Percentiles rank a stretch among this genome's conserved stretches.
Evolutionary conservation across 2,113 vertebrate genomes (phyloP).

Genomic region (Erpornis zantholeuca): DNA sequence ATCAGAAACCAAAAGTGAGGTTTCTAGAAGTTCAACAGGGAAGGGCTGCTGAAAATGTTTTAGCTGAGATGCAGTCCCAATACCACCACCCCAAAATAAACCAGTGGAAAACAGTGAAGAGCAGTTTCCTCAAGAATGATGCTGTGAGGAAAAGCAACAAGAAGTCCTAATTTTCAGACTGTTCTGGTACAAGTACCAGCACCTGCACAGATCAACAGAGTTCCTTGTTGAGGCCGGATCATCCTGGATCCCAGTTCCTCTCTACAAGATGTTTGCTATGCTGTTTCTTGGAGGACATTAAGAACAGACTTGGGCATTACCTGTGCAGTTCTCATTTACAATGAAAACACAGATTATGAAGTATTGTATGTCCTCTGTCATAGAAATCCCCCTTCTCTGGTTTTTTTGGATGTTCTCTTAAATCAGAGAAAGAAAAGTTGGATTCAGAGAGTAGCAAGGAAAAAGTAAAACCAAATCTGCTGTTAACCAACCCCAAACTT

Average conservation of each 20-base stretch:
- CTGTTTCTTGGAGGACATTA: neutral
- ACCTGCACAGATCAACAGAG: neutral
- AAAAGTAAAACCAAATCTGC: neutral
- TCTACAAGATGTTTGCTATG: neutral
- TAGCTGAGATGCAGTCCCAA: neutral
- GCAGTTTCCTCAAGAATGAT: neutral
- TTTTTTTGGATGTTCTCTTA: neutral
- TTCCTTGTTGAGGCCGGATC: neutral
- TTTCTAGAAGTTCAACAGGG: neutral
- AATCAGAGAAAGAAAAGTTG: neutral
- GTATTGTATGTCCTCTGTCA: neutral
- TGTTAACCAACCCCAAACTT: neutral
- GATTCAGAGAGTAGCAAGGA: neutral
- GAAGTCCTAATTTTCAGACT: neutral
- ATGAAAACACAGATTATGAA: neutral
- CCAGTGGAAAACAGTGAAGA: neutral
- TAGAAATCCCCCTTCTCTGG: neutral
- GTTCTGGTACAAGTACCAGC: neutral
- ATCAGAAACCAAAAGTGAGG: neutral
- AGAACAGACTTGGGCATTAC: neutral
- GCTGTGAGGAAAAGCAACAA: neutral
- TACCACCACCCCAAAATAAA: neutral
- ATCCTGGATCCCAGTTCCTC: neutral
- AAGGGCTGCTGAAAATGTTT: neutral
- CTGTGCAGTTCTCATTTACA: neutral